Percentiles rank a stretch among this genome's conserved stretches.
phyloP scores from a whole-genome alignment of 2,888 invertebrate species.

The Julus scandinavius region DNA sequence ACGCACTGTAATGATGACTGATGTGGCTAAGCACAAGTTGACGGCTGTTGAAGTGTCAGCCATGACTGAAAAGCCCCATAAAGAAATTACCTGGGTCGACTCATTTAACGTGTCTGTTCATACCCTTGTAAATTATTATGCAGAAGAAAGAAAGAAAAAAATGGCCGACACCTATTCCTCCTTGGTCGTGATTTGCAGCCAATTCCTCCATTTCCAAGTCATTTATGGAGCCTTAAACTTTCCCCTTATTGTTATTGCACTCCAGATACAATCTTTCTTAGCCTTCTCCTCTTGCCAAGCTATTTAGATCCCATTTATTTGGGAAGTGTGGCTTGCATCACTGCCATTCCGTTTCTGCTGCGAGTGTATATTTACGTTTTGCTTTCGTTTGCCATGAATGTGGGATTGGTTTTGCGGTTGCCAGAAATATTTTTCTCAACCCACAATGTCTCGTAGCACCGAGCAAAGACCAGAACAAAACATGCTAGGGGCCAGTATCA shows the following conservation, averaged over 20 bases:
- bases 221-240: conserved; percentile 36
- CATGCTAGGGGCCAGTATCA: neutral
- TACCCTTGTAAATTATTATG: neutral
- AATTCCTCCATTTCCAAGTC: conserved; percentile 20
- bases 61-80: neutral
- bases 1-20: neutral
- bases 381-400: neutral
- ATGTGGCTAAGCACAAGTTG: neutral
- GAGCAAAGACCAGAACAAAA: neutral
- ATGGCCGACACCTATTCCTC: conserved; percentile 7
- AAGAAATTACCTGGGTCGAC: neutral
- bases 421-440: neutral
- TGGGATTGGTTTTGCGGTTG: conserved; percentile 9
- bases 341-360: conserved; percentile 6
- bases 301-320: conserved; percentile 42
- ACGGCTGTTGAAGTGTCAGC: neutral
- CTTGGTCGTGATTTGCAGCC: neutral
- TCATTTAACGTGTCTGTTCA: neutral
- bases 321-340: conserved; percentile 34
- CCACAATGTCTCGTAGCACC: neutral
- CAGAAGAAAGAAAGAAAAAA: neutral
- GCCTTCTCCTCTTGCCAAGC: neutral
- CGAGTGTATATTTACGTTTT: conserved; percentile 2
- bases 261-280: conserved; percentile 34
- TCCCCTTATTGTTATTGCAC: conserved; percentile 36